Base-by-base conservation (phyloP, 2,113 vertebrate genomes). In the Telmatochromis brichardi region DNA sequence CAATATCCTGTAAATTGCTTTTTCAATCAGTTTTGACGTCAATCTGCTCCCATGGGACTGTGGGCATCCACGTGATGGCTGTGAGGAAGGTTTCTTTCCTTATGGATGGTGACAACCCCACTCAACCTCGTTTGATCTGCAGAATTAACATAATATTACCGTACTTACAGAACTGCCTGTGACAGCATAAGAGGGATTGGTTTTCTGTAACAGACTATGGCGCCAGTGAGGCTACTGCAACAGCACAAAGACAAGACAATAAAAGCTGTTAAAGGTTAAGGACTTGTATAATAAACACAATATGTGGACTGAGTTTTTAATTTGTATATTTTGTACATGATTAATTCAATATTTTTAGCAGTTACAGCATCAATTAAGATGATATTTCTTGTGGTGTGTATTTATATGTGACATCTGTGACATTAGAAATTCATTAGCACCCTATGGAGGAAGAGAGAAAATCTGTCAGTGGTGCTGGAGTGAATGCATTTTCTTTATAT, bases 1-100 rank as follows among this genome's bases (percentile, higher is more conserved):
- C 89, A 90, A 84, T 93, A 94, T 90, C 83, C 85, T 88, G 89
- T 88, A 95, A 95, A 95, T 93, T 92, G 92, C 92, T 88, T 95
- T 92, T 94, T 93, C 88, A 87, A 95, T 95, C 89, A 90, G 87
- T 90, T 94, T 92, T 95, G 95, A 96, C 93, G 94, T 93, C 88
- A 90, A 65, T 87, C 90, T 76, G 76, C 87, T 93, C 94, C 86
- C 92, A 11, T 81, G 89, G 92, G 93, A 91, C 82, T 83, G 86
- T 60, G 76, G 87, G 80, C 86, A 87, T 92, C 83, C 87, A 88
- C 82, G 83, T 92, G 88, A 91, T 88, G 84, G 85, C 84, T 21
- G 65, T 84, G 92, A 92, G 81, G 89, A 86, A 93, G 86, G 85
- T 90, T 92, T 93, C 89, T 82, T 84, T 84, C 86, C 85, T 92